Percentiles rank a stretch among this genome's conserved stretches.
Conservation (phyloP, 2,113 vertebrate species). For the Alces alces region DNA sequence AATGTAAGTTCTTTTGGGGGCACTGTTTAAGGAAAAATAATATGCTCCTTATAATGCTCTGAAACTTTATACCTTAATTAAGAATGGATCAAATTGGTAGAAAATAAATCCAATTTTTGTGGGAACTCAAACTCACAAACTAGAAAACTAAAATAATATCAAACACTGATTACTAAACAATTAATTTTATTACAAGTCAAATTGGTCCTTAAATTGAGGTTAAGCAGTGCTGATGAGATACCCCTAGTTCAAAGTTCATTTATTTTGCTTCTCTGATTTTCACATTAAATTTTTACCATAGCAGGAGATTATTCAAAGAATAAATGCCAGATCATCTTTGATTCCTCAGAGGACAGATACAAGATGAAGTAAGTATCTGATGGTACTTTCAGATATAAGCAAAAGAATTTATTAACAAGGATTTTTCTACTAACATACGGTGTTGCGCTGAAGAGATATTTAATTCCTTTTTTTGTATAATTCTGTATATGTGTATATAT, state of each 20-base stretch:
- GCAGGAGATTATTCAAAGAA: constrained; percentile 15
- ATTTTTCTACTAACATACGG: not conserved
- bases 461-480: not conserved
- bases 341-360: not conserved
- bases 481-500: not conserved
- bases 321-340: not conserved
- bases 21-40: not conserved
- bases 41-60: not conserved
- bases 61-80: constrained; percentile 4
- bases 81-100: not conserved
- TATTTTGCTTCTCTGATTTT: constrained; percentile 21
- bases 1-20: not conserved
- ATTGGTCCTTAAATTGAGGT: not conserved
- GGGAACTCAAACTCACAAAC: not conserved
- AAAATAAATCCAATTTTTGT: constrained; percentile 6
- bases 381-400: constrained; percentile 18
- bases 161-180: not conserved
- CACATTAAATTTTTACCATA: constrained; percentile 16
- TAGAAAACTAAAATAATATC: not conserved
- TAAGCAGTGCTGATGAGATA: not conserved
- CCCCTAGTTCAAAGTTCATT: not conserved
- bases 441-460: not conserved
- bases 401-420: not conserved
- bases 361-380: constrained; percentile 11
- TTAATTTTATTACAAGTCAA: not conserved